Conservation (phyloP, 2,888 invertebrate species). For the Drosophila mimetica region DNA sequence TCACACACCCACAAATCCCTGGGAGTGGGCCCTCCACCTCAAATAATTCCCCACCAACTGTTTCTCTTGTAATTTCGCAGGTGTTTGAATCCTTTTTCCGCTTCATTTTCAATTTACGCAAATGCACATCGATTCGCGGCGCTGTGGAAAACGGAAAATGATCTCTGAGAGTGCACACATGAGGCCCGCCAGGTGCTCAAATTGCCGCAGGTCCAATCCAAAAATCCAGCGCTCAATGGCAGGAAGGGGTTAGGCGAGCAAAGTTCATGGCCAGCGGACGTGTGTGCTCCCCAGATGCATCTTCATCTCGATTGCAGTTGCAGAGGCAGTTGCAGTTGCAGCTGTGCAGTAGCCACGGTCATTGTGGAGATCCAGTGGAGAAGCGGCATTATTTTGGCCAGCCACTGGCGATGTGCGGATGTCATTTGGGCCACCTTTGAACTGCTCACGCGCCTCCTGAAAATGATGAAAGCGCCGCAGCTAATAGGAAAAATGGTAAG, state of each 20-base stretch:
- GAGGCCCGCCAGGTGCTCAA: constrained; percentile 66
- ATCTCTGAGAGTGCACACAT: constrained; percentile 25
- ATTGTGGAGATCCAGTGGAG: constrained; percentile 4
- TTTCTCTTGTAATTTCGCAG: constrained; percentile 25
- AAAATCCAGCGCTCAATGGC: constrained; percentile 58
- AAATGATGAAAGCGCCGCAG: constrained; percentile 49
- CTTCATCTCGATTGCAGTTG: constrained; percentile 51
- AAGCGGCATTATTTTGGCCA: constrained; percentile 29
- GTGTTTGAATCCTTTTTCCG: constrained; percentile 43
- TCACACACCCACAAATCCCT: constrained; percentile 67
- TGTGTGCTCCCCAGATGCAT: constrained; percentile 55
- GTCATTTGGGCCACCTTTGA: constrained; percentile 64
- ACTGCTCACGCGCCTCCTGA: constrained; percentile 68
- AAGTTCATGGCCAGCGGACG: constrained; percentile 82
- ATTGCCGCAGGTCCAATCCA: constrained; percentile 62
- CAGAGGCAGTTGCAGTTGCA: constrained; percentile 69
- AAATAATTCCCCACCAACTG: constrained; percentile 6
- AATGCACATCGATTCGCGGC: constrained; percentile 59
- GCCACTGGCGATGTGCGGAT: constrained; percentile 33
- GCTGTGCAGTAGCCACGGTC: constrained; percentile 65
- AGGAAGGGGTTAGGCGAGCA: constrained; percentile 74
- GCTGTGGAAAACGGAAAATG: constrained; percentile 62
- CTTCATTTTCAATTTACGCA: constrained; percentile 73
- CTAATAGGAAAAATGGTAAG: constrained; percentile 57
- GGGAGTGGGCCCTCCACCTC: too few relatives aligned